phyloP scores from a whole-genome alignment of 1,140 invertebrate genomes.

The Dufourea novaeangliae region DNA sequence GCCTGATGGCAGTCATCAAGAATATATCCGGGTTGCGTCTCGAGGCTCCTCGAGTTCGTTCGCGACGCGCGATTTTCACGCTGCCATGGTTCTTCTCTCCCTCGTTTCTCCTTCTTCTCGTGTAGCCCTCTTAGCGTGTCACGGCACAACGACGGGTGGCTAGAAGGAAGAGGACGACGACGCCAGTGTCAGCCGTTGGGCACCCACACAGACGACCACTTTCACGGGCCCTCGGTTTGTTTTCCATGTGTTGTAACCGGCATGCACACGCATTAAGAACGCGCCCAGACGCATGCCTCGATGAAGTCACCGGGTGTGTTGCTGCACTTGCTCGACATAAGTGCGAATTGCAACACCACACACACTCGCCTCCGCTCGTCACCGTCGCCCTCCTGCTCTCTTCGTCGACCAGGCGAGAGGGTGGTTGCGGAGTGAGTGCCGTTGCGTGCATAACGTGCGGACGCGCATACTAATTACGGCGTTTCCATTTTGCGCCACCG shows the following conservation, averaged over 20 bases:
- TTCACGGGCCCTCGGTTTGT: not conserved
- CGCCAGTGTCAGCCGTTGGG: not conserved
- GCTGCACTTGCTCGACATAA: conserved; percentile 76
- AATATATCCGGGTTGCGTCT: not conserved
- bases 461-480: conserved; percentile 80
- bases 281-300: conserved; percentile 47
- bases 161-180: conserved; percentile 9
- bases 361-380: conserved; percentile 56
- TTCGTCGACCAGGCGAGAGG: conserved; percentile 34
- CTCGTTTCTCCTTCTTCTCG: not conserved
- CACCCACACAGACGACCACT: conserved; percentile 46
- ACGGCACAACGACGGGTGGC: conserved; percentile 39
- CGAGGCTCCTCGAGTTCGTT: conserved; percentile 13
- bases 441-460: conserved; percentile 75
- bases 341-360: conserved; percentile 80
- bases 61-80: conserved; percentile 36
- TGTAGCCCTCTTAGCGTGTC: too few relatives aligned
- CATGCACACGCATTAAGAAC: conserved; percentile 46
- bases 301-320: conserved; percentile 55
- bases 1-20: not conserved
- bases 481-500: conserved; percentile 74
- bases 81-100: not conserved
- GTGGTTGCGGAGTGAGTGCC: conserved; percentile 62
- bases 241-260: not conserved
- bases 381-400: conserved; percentile 10